Base-by-base conservation (phyloP, 2,113 vertebrate species). In the Saccopteryx leptura region DNA sequence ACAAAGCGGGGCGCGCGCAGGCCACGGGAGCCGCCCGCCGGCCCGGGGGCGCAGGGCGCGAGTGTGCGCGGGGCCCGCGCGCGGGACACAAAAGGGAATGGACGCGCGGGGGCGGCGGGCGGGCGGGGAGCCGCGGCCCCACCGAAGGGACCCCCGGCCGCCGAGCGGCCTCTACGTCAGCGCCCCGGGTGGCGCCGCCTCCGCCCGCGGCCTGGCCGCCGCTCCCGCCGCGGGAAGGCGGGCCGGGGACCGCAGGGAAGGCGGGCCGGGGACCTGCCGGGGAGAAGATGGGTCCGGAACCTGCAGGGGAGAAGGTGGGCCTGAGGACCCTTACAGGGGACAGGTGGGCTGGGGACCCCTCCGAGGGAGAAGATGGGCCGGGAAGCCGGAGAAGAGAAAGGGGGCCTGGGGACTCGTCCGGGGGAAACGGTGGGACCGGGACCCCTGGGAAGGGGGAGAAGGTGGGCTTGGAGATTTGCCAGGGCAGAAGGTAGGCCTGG, bases 91-190 rank as follows among this genome's bases (percentile, higher is more conserved):
- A 98, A 97, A 96, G 97, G 93, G 96, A 97, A 97, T 61, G 96
- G 96, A 91, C 96, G 95, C 97, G 95, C 96, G 92, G 96, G 93
- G 96, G 96, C 95, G 94, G 96, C 80, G 80, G 58, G 76, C 95
- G 93, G 86, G 95, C 97, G 94, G 94, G 96, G 97, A 96, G 94
- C 96, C 97, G 96, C 95, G 88, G 97, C 97, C 97, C 94, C 94
- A 95, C 95, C 95, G 97, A 95, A 96, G 97, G 96, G 94, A 97
- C 95, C 97, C 97, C 97, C 97, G 97, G 97, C 96, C 97, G 96
- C 96, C 94, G 95, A 96, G 97, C 96, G 97, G 97, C 96, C 96
- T 96, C 97, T 97, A 97, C 97, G 97, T 97, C 97, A 97, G 96
- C 97, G 97, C 97, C 96, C 97, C 96, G 95, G 97, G 97, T 93